phyloP scores from a whole-genome alignment of 2,888 invertebrate species.

The Amorpha juglandis region DNA sequence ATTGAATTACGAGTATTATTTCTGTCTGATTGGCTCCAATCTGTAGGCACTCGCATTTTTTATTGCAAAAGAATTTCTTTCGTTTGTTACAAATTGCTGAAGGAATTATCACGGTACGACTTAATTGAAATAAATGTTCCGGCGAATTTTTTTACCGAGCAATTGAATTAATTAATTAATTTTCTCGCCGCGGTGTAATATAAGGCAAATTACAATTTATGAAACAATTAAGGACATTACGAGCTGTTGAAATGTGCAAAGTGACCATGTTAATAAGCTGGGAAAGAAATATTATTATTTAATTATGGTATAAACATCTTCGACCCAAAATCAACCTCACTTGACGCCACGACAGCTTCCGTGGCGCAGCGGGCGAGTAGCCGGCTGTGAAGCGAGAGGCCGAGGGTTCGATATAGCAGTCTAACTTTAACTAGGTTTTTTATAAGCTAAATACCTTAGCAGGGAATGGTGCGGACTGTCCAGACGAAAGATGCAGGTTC shows the following conservation, averaged over 20 bases:
- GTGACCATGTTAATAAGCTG: no score
- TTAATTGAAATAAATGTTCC: conserved; percentile 12
- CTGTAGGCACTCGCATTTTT: conserved; percentile 5
- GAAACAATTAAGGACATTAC: neutral
- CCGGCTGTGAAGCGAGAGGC: no score
- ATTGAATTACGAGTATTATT: conserved; percentile 22
- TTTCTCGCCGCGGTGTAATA: neutral
- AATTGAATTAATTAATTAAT: conserved; percentile 13
- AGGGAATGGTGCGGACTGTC: no score
- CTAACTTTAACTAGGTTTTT: no score
- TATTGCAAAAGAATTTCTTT: neutral
- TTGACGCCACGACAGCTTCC: no score
- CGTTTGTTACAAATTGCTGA: neutral
- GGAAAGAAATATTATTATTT: no score
- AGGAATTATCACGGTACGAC: conserved; percentile 3
- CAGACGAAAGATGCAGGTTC: no score
- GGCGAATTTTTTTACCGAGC: neutral
- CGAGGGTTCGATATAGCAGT: no score
- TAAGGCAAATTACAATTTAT: neutral
- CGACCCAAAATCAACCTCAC: no score
- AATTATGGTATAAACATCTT: no score
- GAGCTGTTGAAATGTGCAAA: neutral
- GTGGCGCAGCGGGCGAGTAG: no score
- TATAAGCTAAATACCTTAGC: no score
- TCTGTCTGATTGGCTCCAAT: conserved; percentile 16